Base-by-base conservation (phyloP, 2,888 invertebrate species). In the Dysmachus trigonus region DNA sequence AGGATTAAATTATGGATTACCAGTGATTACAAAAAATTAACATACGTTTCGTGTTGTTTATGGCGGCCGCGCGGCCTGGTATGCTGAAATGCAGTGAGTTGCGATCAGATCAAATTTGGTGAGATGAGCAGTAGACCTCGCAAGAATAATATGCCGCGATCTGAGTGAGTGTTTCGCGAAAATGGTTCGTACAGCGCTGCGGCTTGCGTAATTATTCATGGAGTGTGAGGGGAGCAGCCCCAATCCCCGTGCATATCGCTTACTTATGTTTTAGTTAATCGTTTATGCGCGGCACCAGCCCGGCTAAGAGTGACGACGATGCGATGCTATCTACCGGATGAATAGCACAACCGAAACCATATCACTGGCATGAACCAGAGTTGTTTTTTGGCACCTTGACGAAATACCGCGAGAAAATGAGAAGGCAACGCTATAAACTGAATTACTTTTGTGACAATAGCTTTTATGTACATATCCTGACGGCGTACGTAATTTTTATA, bases 1-100 rank as follows among this genome's bases (percentile, higher is more conserved):
- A 51, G 51, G 47, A 79, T 79, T 47, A 79, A 79, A 79, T 51
- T 79, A 79, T 51, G 79, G 79, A 79, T 79, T 79, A 79, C 79
- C 79, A 79, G 79, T 79, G 79, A 79, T 51, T 51, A 51, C 27
- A 51, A 27, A 41, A 18, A 77, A 47, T 79, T 79, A 51, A 79
- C 79, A 79, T 51, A 79, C 76, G 31, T 79, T 79, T 15, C 30
- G n/a, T 1, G 51, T 51, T 51, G 51, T 79, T 51, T 51, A 79
- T 31, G 27, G 30, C 22, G 76, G 18, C 33, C 33, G 35, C 79
- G 47, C 38, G 30, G 30, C 13, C 27, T 51, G 27, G 30, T 47
- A 30, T 22, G 51, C 30, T 79, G 79, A 51, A 79, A 51, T 51
- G 22, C 47, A 30, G 22, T 47, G 47, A 79, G 15, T 15, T 33